Conservation (phyloP, 2,113 vertebrate genomes). For the Acanthisitta chloris region DNA sequence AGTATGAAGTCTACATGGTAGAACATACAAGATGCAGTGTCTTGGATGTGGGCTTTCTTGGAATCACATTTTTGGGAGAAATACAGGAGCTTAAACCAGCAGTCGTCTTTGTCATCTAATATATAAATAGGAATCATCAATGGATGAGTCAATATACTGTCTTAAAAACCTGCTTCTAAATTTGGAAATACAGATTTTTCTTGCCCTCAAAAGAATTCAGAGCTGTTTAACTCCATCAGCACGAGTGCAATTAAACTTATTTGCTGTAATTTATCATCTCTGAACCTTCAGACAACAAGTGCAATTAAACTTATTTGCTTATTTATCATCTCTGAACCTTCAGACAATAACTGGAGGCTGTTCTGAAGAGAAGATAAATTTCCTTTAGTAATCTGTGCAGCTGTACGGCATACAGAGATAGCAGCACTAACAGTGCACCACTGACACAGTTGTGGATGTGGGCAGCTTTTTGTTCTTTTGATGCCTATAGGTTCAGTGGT, state of each 20-base stretch:
- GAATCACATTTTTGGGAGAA: not conserved
- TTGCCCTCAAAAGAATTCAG: not conserved
- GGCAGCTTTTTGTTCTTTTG: not conserved
- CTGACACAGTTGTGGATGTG: not conserved
- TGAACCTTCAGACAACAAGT: not conserved
- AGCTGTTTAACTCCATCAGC: not conserved
- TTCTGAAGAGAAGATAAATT: not conserved
- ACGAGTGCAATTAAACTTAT: not conserved
- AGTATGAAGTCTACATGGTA: not conserved
- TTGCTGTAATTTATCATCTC: not conserved
- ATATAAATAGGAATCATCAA: not conserved
- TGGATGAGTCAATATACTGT: not conserved
- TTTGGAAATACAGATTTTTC: not conserved
- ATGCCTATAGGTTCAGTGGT: not conserved
- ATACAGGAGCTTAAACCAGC: not conserved
- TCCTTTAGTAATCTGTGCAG: not conserved
- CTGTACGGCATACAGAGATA: not conserved
- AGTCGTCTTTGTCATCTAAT: not conserved
- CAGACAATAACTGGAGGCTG: not conserved
- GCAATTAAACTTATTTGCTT: not conserved
- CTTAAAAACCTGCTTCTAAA: not conserved
- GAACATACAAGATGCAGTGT: not conserved
- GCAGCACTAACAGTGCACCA: not conserved
- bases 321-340: too few species aligned
- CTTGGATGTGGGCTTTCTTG: accelerated